Base-by-base conservation (phyloP, 2,888 invertebrate genomes). In the Erebia palarica region DNA sequence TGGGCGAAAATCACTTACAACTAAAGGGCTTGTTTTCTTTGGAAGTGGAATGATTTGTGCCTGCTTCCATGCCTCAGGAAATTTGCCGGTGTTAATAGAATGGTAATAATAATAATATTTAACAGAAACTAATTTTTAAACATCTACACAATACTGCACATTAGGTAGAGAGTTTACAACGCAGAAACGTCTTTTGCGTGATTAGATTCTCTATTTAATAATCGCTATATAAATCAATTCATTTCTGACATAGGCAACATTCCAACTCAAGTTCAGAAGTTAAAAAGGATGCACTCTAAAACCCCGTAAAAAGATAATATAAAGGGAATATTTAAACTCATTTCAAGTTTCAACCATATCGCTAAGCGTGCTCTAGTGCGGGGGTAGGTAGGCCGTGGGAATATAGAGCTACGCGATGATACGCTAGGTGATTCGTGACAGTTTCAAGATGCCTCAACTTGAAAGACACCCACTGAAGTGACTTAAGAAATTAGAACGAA, bases 391-490 rank as follows among this genome's bases (percentile, higher is more conserved):
- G 65, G 72, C 58, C 73, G 75, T 73, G 74, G 68, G 77, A 72
- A 74, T 68, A 18, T 2, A 73, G 71, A 49, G 66, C 71, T 66
- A 73, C 73, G 72, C 75, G 70, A 71, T 71, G 73, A 73, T 76
- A 72, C 67, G 71, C 73, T 57, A 58, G 63, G 60, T 74, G 70
- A 67, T 73, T 71, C 74, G 73, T 76, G 73, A 75, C 77, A 75
- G 70, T 74, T 76, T 71, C 66, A 57, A 75, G 75, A 70, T 49
- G 66, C 59, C 58, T 51, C 72, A 60, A 67, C 69, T 65, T 64
- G 53, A 71, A 68, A 21, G 27, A 18, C 66, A 47, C 66, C 53
- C 53, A 16, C 55, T 65, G 49, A 8, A 16, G 61, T n/a, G 49
- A 18, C 27, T 53, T n/a, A 18, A 63, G 63, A 49, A 63, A 21